A percentile compares a stretch with the other conserved stretches of the same genome.
Conservation (phyloP, 2,888 invertebrate genomes). For the Ochropleura leucogaster region DNA sequence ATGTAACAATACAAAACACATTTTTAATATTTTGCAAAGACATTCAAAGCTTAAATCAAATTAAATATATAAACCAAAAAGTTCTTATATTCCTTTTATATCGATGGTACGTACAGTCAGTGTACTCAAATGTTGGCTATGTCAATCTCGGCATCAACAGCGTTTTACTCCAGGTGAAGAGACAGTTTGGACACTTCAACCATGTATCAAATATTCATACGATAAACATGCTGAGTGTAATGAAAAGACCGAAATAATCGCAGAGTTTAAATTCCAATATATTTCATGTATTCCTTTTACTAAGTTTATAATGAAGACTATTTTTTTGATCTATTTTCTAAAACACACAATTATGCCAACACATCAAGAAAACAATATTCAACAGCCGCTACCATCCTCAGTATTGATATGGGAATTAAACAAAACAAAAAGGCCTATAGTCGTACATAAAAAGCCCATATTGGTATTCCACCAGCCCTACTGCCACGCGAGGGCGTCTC, state of each 20-base stretch:
- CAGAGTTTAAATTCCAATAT: background rate
- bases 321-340: background rate
- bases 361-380: background rate
- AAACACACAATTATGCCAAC: background rate
- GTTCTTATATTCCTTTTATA: no score
- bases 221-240: background rate
- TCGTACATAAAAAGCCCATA: slow-evolving; percentile 38
- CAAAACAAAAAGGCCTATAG: slow-evolving; percentile 27
- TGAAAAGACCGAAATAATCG: background rate
- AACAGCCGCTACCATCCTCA: background rate
- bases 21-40: background rate
- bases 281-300: background rate
- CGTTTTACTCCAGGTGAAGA: background rate
- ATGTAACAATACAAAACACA: background rate
- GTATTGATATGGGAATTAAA: slow-evolving; percentile 41
- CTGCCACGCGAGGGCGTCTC: slow-evolving; percentile 68
- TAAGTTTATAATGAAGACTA: background rate
- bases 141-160: background rate
- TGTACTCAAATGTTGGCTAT: background rate
- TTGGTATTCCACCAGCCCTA: slow-evolving; percentile 49
- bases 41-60: no score
- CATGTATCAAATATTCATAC: background rate
- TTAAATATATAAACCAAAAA: no score
- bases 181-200: background rate
- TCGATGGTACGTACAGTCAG: background rate